phyloP scores from a whole-genome alignment of 2,888 invertebrate genomes.

The Odiellus spinosus region DNA sequence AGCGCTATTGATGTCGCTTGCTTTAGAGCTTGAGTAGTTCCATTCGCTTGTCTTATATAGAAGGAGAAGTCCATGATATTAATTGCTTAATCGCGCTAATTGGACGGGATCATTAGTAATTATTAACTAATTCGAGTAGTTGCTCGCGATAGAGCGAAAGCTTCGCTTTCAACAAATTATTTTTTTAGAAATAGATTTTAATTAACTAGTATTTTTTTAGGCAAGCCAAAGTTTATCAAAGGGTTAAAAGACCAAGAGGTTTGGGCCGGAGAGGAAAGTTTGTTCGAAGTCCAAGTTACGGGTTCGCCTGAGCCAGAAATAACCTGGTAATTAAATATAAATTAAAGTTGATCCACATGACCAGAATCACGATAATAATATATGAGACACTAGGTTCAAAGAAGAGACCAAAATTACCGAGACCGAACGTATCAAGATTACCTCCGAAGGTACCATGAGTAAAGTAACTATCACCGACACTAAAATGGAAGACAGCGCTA shows the following conservation, averaged over 20 bases:
- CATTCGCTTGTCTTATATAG: too few relatives aligned
- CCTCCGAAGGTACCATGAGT: not conserved
- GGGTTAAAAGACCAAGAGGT: slow-evolving; percentile 5
- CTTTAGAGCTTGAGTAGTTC: too few relatives aligned
- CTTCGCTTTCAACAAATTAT: too few relatives aligned
- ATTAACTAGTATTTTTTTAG: not conserved
- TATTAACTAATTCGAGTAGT: too few relatives aligned
- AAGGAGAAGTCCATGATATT: too few relatives aligned
- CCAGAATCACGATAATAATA: too few relatives aligned
- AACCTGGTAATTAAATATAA: slow-evolving; percentile 12
- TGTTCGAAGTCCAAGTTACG: slow-evolving; percentile 15
- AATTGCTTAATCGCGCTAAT: too few relatives aligned
- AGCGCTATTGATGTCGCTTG: too few relatives aligned
- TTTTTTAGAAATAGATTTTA: too few relatives aligned
- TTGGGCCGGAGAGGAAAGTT: slow-evolving; percentile 2
- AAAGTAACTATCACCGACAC: not conserved
- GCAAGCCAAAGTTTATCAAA: slow-evolving; percentile 4
- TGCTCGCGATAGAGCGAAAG: too few relatives aligned
- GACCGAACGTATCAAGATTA: not conserved
- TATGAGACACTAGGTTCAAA: not conserved
- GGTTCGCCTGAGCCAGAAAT: slow-evolving; percentile 16
- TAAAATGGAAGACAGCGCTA: not conserved
- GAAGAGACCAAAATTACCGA: not conserved
- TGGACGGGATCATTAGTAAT: too few relatives aligned
- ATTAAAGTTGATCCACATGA: too few relatives aligned